phyloP scores from a whole-genome alignment of 2,888 invertebrate species.

The Altica lythri region DNA sequence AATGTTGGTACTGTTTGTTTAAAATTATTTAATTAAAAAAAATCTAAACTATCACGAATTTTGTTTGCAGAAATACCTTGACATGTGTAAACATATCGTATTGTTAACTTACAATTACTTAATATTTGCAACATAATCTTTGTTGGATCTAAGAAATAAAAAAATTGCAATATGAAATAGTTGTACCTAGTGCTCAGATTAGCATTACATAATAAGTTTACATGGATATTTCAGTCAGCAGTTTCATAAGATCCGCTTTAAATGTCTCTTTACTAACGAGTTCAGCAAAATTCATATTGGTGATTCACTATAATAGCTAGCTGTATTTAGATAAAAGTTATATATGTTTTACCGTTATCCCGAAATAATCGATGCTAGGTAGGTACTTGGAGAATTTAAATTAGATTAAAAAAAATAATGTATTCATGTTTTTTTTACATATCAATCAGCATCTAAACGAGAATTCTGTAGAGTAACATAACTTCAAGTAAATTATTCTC shows the following conservation, averaged over 20 bases:
- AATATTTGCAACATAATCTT: slow-evolving; percentile 11
- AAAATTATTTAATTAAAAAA: too few relatives aligned
- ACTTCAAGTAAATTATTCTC: too few relatives aligned
- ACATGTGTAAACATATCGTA: slow-evolving; percentile 8
- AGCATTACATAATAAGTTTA: slow-evolving; percentile 30
- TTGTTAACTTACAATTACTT: slow-evolving; percentile 11
- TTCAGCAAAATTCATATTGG: slow-evolving; percentile 18
- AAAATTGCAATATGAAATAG: slow-evolving; percentile 19
- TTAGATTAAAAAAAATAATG: too few relatives aligned
- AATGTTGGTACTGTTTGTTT: too few relatives aligned
- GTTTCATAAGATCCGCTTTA: slow-evolving; percentile 32
- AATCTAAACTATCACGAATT: too few relatives aligned
- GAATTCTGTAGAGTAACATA: too few relatives aligned
- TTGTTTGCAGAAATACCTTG: slow-evolving; percentile 12
- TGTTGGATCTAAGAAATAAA: slow-evolving; percentile 16
- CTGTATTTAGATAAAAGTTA: slow-evolving; percentile 5
- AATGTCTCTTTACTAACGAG: slow-evolving; percentile 13
- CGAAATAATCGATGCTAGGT: too few relatives aligned
- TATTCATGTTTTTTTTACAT: too few relatives aligned
- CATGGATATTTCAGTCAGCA: slow-evolving; percentile 28
- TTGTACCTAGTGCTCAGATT: slow-evolving; percentile 17
- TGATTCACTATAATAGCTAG: slow-evolving; percentile 19
- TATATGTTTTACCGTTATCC: not conserved
- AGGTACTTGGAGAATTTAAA: too few relatives aligned
- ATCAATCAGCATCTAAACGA: too few relatives aligned